Conservation (phyloP, 2,888 invertebrate species). For the Hybos culiciformis region DNA sequence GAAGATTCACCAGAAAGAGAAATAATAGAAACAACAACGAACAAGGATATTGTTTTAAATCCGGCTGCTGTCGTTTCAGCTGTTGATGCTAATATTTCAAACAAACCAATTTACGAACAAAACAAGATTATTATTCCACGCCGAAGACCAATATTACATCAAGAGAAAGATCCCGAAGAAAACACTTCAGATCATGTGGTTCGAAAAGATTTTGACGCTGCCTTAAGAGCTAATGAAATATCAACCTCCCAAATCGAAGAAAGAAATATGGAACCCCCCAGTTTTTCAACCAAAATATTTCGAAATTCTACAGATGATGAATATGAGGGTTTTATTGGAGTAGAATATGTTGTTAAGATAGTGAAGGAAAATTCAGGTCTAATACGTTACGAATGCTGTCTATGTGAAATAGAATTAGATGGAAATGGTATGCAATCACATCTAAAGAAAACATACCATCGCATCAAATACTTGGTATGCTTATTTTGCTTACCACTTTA, state of each 20-base stretch:
- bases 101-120: not conserved
- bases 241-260: not conserved
- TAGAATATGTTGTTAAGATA: constrained; percentile 68
- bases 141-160: not conserved
- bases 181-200: no score
- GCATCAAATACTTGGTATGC: constrained; percentile 52
- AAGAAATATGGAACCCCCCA: constrained; percentile 3
- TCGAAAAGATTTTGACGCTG: no score
- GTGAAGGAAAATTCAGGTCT: constrained; percentile 46
- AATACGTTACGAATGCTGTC: constrained; percentile 56
- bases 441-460: constrained; percentile 62
- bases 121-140: not conserved
- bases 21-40: not conserved
- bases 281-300: constrained; percentile 18
- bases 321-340: constrained; percentile 41
- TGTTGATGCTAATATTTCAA: not conserved
- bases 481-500: no score
- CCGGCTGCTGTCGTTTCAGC: not conserved
- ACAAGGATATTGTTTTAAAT: constrained; percentile 3
- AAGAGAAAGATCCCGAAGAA: not conserved
- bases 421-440: constrained; percentile 65
- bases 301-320: constrained; percentile 14
- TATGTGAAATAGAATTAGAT: constrained; percentile 64
- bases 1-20: constrained; percentile 11
- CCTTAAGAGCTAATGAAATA: not conserved